A percentile compares a stretch with the other conserved stretches of the same genome.
Evolutionary conservation across 2,113 vertebrate genomes (phyloP).

Genomic region (Diadophis punctatus): DNA sequence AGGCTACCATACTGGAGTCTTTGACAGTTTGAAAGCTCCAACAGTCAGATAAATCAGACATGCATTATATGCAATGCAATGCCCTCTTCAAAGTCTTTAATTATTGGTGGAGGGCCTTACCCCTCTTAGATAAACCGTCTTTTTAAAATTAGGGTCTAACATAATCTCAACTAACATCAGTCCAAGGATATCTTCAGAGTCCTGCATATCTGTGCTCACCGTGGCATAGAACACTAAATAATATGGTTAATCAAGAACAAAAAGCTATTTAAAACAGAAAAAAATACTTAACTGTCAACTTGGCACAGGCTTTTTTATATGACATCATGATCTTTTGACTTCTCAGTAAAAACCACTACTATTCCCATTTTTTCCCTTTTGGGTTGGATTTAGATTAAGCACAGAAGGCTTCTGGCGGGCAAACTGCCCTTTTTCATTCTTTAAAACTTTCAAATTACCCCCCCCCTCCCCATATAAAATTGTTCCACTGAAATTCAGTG

Average conservation of each 20-base stretch:
- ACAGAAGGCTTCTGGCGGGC: background rate
- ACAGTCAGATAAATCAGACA: background rate
- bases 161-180: background rate
- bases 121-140: background rate
- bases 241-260: background rate
- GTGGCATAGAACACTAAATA: background rate
- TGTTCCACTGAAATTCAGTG: background rate
- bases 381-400: background rate
- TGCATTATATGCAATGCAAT: background rate
- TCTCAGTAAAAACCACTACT: background rate
- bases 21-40: background rate
- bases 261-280: background rate
- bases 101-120: background rate
- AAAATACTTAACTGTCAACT: background rate
- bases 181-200: background rate
- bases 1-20: no score
- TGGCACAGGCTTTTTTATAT: background rate
- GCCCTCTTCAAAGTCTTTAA: background rate
- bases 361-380: background rate
- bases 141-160: background rate
- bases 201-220: background rate
- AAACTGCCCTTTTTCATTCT: background rate
- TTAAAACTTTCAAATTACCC: background rate
- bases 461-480: background rate
- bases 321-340: background rate